Conservation (phyloP, 2,888 invertebrate genomes). For the Leucozona laternaria region DNA sequence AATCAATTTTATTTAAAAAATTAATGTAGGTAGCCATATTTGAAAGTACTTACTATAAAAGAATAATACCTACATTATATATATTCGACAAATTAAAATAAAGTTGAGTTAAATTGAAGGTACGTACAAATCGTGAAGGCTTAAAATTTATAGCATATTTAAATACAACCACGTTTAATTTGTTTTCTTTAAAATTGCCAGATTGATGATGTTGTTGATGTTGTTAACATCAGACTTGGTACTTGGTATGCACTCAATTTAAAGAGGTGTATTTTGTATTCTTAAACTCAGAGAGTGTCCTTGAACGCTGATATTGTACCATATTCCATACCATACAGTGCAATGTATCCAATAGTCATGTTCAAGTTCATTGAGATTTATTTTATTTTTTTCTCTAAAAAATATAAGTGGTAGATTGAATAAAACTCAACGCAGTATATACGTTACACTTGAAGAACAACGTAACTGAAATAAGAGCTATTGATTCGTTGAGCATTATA, state of each 20-base stretch:
- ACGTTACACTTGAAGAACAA: neutral
- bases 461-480: neutral
- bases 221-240: neutral
- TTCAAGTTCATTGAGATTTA: conserved; percentile 26
- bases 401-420: neutral
- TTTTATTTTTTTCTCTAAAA: neutral
- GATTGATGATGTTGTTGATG: neutral
- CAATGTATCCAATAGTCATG: neutral
- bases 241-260: neutral
- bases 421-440: neutral
- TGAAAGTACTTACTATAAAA: too few relatives aligned
- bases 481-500: neutral
- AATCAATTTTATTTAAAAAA: too few relatives aligned
- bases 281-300: neutral
- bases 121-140: too few relatives aligned
- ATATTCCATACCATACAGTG: neutral
- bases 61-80: too few relatives aligned
- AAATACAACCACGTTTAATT: too few relatives aligned
- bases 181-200: neutral
- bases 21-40: too few relatives aligned
- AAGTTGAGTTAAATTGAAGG: too few relatives aligned
- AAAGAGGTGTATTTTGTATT: conserved; percentile 8
- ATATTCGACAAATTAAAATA: too few relatives aligned
- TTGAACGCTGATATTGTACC: conserved; percentile 1
- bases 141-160: too few relatives aligned